These are phyloP conservation scores for Dermatemys mawii DNA, from an alignment of 2,113 vertebrate species.

Conservation along the genomic window DNA sequence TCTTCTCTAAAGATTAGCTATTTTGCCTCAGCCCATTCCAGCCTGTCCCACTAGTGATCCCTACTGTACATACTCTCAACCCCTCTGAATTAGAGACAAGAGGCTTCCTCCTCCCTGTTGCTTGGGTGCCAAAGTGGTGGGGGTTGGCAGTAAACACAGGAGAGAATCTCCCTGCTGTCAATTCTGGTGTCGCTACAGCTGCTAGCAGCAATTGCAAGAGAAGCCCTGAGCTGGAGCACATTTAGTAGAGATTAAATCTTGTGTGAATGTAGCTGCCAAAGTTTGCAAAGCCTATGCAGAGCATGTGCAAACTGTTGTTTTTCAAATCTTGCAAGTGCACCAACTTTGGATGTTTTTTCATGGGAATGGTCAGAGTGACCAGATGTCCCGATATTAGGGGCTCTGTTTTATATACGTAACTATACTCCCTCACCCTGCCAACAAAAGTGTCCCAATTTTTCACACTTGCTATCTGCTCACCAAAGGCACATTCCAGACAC, in stretches of 20 bases:
- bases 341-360: no score
- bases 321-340: no score
- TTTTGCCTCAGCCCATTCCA: not conserved
- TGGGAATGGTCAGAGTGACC: no score
- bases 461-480: no score
- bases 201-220: not conserved
- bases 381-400: no score
- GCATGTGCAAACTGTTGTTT: no score
- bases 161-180: no score
- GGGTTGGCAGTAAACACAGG: not conserved
- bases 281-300: no score
- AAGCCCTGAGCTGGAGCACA: not conserved
- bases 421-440: no score
- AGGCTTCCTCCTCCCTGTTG: not conserved
- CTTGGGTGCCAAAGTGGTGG: not conserved
- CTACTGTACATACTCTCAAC: not conserved
- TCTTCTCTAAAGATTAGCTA: not conserved
- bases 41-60: not conserved
- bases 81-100: not conserved
- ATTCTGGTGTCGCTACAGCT: not conserved
- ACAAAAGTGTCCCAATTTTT: no score
- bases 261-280: not conserved
- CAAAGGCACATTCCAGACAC: not conserved
- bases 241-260: not conserved
- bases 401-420: no score